Base-by-base conservation (phyloP, 2,888 invertebrate genomes). In the Drosophila birchii region DNA sequence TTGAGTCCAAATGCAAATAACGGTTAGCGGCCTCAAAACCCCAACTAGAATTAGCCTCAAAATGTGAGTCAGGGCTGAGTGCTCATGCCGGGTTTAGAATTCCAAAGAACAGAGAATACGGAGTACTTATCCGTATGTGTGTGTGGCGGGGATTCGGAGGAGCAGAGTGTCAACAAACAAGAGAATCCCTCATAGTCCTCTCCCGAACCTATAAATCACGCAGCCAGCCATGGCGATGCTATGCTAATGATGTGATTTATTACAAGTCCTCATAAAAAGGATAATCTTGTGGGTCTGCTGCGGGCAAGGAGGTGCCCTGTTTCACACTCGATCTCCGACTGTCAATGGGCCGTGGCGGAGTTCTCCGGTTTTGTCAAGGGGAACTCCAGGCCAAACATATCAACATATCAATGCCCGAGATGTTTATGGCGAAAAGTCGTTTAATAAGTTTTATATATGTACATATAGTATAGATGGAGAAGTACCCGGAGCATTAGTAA, bases 241-340 rank as follows among this genome's bases (percentile, higher is more conserved):
- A 75, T 78, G 86, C 78, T 82, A 85, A 85, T 86, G 86, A 88
- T 78, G 81, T 84, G 89, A 88, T 88, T 84, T 85, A 84, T 88
- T 83, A 70, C 64, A 67, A 68, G 57, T 55, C 49, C 58, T 54
- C 45, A 16, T 36, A 39, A 58, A 55, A 86, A 88, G 83, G 83
- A 84, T 88, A 72, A 76, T 51, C 61, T 49, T 70, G 29, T 55
- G 62, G 53, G n/a, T 44, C 49, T 23, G 49, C 49, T 23, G 49
- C 36, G 34, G 47, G 41, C 53, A 38, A 56, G 78, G 66, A 76
- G 80, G 80, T 86, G 83, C 80, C 47, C 68, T 55, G 72, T 84
- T 85, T 85, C 89, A 85, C 84, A 85, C 85, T 88, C 81, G 81
- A 84, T 81, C 86, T 79, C 68, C 60, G 73, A 64, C 47, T 49